phyloP scores from a whole-genome alignment of 2,888 invertebrate genomes.

The Ectemnius lituratus region DNA sequence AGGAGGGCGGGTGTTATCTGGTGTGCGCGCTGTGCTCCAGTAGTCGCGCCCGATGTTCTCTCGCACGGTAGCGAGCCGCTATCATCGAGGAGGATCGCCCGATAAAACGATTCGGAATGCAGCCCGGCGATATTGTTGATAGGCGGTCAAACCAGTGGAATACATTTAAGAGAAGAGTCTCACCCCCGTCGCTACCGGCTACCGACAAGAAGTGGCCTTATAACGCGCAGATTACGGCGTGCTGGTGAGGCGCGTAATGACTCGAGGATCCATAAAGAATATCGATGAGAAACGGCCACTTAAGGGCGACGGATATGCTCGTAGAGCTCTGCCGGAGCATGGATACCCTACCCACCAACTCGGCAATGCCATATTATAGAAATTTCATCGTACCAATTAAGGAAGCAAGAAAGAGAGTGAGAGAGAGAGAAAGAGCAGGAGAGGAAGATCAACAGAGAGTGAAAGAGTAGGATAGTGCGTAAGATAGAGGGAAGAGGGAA shows the following conservation, averaged over 20 bases:
- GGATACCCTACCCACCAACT: too few relatives aligned
- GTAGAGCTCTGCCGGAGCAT: neutral
- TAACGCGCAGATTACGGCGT: conserved; percentile 15
- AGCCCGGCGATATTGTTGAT: conserved; percentile 46
- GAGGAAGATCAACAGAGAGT: too few relatives aligned
- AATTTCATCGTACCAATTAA: conserved; percentile 37
- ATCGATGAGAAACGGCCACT: neutral
- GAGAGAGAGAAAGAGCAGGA: conserved; percentile 28
- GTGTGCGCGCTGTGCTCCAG: neutral
- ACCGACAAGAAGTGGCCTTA: conserved; percentile 20
- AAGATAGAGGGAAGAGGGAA: conserved; percentile 16
- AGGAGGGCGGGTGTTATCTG: neutral
- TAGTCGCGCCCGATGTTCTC: conserved; percentile 21
- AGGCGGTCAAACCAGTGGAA: conserved; percentile 35
- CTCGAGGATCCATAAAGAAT: conserved; percentile 33
- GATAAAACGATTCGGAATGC: conserved; percentile 49
- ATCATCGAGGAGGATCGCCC: conserved; percentile 35
- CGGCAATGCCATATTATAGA: neutral
- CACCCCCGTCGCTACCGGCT: too few relatives aligned
- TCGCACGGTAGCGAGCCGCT: conserved; percentile 20
- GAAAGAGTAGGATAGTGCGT: too few relatives aligned
- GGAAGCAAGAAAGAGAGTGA: conserved; percentile 30
- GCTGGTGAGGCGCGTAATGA: conserved; percentile 24
- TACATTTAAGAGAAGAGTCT: neutral
- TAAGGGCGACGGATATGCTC: conserved; percentile 2